Conservation (phyloP, 2,888 invertebrate species). For the Calameuta pallipes region DNA sequence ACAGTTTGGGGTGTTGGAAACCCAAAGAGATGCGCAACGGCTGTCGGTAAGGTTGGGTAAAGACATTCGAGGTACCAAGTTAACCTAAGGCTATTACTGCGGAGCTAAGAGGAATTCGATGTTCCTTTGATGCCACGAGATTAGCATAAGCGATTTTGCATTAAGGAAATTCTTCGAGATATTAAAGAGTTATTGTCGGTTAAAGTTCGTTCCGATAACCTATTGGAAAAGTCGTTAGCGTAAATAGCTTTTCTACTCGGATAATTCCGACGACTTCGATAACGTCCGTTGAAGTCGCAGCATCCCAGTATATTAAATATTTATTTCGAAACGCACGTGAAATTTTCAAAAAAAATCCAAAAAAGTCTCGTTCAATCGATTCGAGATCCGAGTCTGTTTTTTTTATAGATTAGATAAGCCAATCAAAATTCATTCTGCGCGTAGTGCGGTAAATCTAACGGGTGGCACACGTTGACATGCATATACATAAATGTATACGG, state of each 20-base stretch:
- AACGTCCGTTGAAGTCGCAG: too few relatives aligned
- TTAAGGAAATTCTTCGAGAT: not conserved
- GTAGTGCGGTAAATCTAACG: not conserved
- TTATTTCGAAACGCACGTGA: too few relatives aligned
- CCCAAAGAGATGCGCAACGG: not conserved
- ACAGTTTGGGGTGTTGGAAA: not conserved
- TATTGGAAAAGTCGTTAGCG: not conserved
- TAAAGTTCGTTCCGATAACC: not conserved
- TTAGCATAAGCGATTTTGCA: slow-evolving; percentile 3
- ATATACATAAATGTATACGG: not conserved
- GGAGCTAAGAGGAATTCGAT: not conserved
- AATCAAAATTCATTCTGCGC: not conserved
- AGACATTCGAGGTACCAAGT: not conserved
- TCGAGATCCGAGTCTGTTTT: too few relatives aligned
- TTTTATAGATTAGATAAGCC: too few relatives aligned
- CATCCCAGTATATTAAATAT: too few relatives aligned
- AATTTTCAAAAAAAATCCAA: too few relatives aligned
- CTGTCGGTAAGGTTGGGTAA: not conserved
- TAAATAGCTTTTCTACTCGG: not conserved
- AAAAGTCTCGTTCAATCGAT: not conserved
- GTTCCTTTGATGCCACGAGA: not conserved
- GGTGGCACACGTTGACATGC: not conserved
- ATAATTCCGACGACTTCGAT: not conserved
- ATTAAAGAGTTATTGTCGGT: not conserved
- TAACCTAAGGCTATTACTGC: not conserved